Evolutionary conservation across 2,888 invertebrate genomes (phyloP).

Genomic region (Cephus rjabovi): DNA sequence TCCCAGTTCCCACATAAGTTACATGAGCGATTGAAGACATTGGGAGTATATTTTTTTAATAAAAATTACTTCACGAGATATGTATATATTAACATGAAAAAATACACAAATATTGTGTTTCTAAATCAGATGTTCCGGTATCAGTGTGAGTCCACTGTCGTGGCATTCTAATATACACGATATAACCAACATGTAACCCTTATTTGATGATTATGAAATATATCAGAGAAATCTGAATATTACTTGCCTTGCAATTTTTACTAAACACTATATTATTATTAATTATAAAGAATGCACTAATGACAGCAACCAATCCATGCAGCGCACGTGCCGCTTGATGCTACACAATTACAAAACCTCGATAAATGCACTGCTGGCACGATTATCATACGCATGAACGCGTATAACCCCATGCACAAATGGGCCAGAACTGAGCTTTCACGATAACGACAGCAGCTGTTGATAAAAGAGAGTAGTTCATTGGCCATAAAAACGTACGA

Average conservation of each 20-base stretch:
- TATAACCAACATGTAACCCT: neutral
- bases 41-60: neutral
- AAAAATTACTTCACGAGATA: neutral
- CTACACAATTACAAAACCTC: neutral
- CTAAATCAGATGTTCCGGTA: neutral
- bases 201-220: neutral
- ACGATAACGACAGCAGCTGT: neutral
- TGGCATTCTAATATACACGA: neutral
- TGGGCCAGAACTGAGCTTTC: no score
- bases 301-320: constrained; percentile 45
- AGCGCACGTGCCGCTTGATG: constrained; percentile 39
- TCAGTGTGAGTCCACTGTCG: neutral
- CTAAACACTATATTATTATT: constrained; percentile 32
- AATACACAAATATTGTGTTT: neutral
- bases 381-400: no score
- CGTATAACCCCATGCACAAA: no score
- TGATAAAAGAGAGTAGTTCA: neutral
- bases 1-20: neutral
- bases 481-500: neutral
- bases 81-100: neutral
- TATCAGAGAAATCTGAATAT: neutral
- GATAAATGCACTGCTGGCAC: neutral
- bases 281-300: constrained; percentile 30
- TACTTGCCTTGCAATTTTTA: constrained; percentile 39
- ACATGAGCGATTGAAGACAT: neutral